phyloP scores from a whole-genome alignment of 1,140 invertebrate genomes.

The Musca vetustissima region DNA sequence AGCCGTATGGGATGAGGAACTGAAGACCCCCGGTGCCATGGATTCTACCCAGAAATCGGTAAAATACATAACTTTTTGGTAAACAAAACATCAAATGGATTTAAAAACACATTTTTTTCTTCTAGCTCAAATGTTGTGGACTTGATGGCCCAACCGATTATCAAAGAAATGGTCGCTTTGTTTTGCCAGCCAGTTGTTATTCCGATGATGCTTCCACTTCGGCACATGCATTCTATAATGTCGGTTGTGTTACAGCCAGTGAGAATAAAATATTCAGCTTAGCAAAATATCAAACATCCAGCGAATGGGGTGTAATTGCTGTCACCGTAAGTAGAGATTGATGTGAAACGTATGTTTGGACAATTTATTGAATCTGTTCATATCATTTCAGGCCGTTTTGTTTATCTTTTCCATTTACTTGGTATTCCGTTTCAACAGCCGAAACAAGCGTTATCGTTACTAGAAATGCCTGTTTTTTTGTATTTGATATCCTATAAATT shows the following conservation, averaged over 20 bases:
- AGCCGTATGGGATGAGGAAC: slow-evolving; percentile 36
- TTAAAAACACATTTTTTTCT: too few species aligned
- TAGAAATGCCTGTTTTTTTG: neutral
- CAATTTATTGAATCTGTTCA: neutral
- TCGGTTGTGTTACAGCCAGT: slow-evolving; percentile 38
- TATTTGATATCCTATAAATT: too few species aligned
- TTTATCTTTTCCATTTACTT: slow-evolving; percentile 41
- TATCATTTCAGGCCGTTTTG: slow-evolving; percentile 35
- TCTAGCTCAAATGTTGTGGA: slow-evolving; percentile 44
- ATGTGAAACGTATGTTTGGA: neutral
- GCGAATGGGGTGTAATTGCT: slow-evolving; percentile 36
- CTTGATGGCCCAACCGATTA: slow-evolving; percentile 42
- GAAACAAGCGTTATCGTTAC: slow-evolving; percentile 32
- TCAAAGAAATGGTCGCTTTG: slow-evolving; percentile 20
- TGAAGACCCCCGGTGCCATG: slow-evolving; percentile 44
- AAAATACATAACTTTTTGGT: slow-evolving; percentile 3
- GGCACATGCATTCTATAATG: slow-evolving; percentile 4
- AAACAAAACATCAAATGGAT: too few species aligned
- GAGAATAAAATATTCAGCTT: slow-evolving; percentile 31
- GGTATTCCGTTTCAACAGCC: slow-evolving; percentile 43
- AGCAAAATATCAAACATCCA: slow-evolving; percentile 36
- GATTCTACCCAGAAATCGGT: slow-evolving; percentile 43
- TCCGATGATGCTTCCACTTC: neutral
- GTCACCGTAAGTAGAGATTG: slow-evolving; percentile 31
- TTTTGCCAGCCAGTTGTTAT: slow-evolving; percentile 21